Conservation (phyloP, 2,113 vertebrate species). For the Ptyas mucosa region DNA sequence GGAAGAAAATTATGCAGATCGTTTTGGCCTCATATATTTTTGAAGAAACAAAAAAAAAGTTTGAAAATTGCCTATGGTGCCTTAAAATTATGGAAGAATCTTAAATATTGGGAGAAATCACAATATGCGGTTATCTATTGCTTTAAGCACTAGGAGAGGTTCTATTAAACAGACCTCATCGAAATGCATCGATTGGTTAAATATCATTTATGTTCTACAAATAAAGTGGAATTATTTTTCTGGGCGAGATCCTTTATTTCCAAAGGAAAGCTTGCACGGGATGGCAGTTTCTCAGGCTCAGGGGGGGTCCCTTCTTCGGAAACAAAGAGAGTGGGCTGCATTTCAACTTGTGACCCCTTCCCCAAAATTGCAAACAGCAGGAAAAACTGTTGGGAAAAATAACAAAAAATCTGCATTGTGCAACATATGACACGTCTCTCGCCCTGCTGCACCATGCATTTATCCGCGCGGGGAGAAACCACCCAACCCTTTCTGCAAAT, state of each 20-base stretch:
- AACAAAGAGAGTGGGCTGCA: not conserved
- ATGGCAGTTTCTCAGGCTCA: not conserved
- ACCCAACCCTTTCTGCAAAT: not conserved
- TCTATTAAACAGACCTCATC: not conserved
- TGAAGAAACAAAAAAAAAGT: not conserved
- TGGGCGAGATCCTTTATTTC: not conserved
- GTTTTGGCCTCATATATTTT: not conserved
- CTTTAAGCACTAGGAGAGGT: not conserved
- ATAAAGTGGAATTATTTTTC: not conserved
- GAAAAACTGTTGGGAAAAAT: not conserved
- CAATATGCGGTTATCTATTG: not conserved
- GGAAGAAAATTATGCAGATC: not conserved
- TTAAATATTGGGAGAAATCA: not conserved
- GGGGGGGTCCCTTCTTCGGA: not conserved
- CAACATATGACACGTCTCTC: not conserved
- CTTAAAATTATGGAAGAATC: not conserved
- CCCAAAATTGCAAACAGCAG: not conserved
- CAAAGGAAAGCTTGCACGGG: not conserved
- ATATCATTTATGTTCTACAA: not conserved
- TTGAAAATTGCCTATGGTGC: not conserved
- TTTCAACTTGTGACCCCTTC: not conserved
- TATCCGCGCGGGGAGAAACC: not conserved
- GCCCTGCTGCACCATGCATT: not conserved
- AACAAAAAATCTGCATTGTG: too few relatives aligned
- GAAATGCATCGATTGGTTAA: not conserved